Evolutionary conservation across 2,113 vertebrate species (phyloP).

Genomic region (Etheostoma cragini): DNA sequence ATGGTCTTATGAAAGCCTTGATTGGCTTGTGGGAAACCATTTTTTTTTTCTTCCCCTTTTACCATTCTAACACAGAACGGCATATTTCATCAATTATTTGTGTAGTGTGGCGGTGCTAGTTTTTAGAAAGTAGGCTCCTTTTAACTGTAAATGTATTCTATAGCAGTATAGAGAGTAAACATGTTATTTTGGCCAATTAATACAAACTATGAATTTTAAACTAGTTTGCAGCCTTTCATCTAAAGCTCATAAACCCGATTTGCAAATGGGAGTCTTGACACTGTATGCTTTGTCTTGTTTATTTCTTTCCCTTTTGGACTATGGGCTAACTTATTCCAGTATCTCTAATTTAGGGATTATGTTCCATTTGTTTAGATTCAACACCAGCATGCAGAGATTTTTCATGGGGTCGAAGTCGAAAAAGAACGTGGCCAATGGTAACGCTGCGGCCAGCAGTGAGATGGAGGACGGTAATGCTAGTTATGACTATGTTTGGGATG

Average conservation of each 20-base stretch:
- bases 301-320: neutral
- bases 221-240: constrained; percentile 48
- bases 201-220: constrained; percentile 26
- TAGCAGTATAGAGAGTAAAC: neutral
- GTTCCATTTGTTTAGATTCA: constrained; percentile 86
- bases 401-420: constrained; percentile 78
- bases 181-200: constrained; percentile 36
- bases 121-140: constrained; percentile 43
- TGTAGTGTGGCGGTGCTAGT: constrained; percentile 1
- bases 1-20: constrained; percentile 47
- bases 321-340: constrained; percentile 4
- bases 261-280: constrained; percentile 4
- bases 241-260: constrained; percentile 10
- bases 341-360: constrained; percentile 36
- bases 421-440: constrained; percentile 93
- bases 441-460: constrained; percentile 90
- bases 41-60: neutral
- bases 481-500: constrained; percentile 88
- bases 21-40: constrained; percentile 12
- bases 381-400: constrained; percentile 89
- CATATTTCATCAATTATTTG: constrained; percentile 8
- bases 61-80: neutral
- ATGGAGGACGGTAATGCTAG: constrained; percentile 96
- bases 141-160: constrained; percentile 7
- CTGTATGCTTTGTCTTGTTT: neutral